phyloP scores from a whole-genome alignment of 2,888 invertebrate species.

The Galerucella pusilla region DNA sequence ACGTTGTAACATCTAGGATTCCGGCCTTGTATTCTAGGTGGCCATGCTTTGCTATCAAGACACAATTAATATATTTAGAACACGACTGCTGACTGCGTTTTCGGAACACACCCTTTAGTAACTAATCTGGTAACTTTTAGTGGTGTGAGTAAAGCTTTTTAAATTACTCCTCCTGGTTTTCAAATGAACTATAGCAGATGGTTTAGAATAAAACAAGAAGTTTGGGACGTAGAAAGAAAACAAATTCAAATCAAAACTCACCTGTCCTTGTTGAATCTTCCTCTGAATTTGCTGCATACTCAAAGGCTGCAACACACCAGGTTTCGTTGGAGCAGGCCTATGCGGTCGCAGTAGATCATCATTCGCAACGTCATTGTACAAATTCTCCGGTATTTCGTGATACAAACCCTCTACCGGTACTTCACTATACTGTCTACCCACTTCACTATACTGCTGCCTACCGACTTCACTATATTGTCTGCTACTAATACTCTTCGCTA shows the following conservation, averaged over 20 bases:
- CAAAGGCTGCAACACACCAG: slow-evolving; percentile 59
- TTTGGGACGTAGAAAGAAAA: too few relatives aligned
- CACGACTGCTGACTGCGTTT: too few relatives aligned
- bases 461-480: slow-evolving; percentile 47
- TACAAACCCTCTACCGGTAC: slow-evolving; percentile 56
- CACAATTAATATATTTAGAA: too few relatives aligned
- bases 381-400: slow-evolving; percentile 62
- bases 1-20: too few relatives aligned
- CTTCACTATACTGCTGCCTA: slow-evolving; percentile 38
- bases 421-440: slow-evolving; percentile 46
- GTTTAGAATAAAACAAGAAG: too few relatives aligned
- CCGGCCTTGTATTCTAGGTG: too few relatives aligned
- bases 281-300: slow-evolving; percentile 65
- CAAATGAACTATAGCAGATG: too few relatives aligned
- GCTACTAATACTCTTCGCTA: slow-evolving; percentile 48
- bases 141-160: too few relatives aligned
- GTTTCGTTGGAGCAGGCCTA: slow-evolving; percentile 63
- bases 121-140: too few relatives aligned
- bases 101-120: too few relatives aligned
- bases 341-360: slow-evolving; percentile 60
- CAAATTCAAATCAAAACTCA: slow-evolving; percentile 40
- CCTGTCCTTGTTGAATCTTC: slow-evolving; percentile 63
- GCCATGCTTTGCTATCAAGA: too few relatives aligned
- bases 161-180: too few relatives aligned
- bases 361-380: slow-evolving; percentile 61